Percentiles rank a stretch among this genome's conserved stretches.
phyloP scores from a whole-genome alignment of 2,888 invertebrate genomes.

The Subacronicta megacephala region DNA sequence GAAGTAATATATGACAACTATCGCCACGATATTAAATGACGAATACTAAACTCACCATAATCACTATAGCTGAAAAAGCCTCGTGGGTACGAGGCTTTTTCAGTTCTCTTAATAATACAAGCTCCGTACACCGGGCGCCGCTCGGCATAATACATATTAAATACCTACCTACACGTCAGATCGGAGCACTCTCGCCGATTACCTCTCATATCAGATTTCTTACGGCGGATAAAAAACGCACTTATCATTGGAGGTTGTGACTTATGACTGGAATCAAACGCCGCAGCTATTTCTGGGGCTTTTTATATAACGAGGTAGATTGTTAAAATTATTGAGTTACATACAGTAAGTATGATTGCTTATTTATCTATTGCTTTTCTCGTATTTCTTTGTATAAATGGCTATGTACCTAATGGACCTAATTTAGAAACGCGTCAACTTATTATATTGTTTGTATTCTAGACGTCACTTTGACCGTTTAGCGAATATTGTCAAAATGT shows the following conservation, averaged over 20 bases:
- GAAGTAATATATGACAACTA: too few relatives aligned
- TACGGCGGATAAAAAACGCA: conserved; percentile 58
- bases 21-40: conserved; percentile 2
- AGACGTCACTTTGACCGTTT: too few relatives aligned
- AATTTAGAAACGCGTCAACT: too few relatives aligned
- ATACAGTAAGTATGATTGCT: background rate
- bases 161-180: conserved; percentile 42
- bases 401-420: too few relatives aligned
- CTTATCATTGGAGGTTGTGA: conserved; percentile 59
- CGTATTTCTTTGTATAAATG: too few relatives aligned
- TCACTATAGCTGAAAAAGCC: conserved; percentile 11
- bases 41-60: background rate
- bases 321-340: conserved; percentile 12
- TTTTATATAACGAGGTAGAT: conserved; percentile 29
- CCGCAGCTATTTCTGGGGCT: conserved; percentile 33
- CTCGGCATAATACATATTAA: conserved; percentile 68
- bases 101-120: conserved; percentile 55
- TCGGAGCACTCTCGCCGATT: conserved; percentile 67
- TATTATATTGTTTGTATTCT: too few relatives aligned
- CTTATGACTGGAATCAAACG: conserved; percentile 47
- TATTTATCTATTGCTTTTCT: conserved; percentile 1
- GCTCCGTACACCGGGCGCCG: conserved; percentile 51
- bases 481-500: too few relatives aligned
- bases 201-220: conserved; percentile 69
- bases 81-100: conserved; percentile 18